phyloP scores from a whole-genome alignment of 2,888 invertebrate species.

The Coecobrya sp. region DNA sequence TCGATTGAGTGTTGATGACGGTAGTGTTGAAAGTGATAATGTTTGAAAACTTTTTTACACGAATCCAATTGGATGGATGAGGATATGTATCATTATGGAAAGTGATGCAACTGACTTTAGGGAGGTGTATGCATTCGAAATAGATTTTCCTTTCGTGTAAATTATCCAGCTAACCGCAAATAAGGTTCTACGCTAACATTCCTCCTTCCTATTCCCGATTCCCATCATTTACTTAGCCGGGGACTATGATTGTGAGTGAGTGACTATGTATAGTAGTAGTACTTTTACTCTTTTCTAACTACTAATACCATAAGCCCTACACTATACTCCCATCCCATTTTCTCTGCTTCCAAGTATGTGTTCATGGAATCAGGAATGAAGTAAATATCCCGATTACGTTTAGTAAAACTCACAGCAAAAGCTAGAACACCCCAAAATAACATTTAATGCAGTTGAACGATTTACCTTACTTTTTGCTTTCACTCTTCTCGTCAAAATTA shows the following conservation, averaged over 20 bases:
- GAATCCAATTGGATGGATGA: background rate
- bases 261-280: background rate
- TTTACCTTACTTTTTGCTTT: background rate
- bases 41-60: background rate
- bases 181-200: conserved; percentile 44
- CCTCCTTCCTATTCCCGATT: background rate
- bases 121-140: background rate
- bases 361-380: background rate
- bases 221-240: background rate
- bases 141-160: background rate
- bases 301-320: background rate
- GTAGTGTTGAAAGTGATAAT: conserved; percentile 45
- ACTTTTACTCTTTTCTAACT: background rate
- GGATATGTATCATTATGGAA: background rate
- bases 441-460: conserved; percentile 17
- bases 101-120: background rate
- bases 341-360: background rate
- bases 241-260: conserved; percentile 30
- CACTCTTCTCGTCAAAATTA: background rate
- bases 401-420: background rate
- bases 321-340: background rate
- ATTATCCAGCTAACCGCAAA: conserved; percentile 39
- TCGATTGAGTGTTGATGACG: conserved; percentile 6
- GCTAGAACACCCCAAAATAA: background rate
- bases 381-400: background rate